These are phyloP conservation scores for Deladenus siricidicola DNA, from an alignment of 2,888 invertebrate species.

Conservation along the genomic window DNA sequence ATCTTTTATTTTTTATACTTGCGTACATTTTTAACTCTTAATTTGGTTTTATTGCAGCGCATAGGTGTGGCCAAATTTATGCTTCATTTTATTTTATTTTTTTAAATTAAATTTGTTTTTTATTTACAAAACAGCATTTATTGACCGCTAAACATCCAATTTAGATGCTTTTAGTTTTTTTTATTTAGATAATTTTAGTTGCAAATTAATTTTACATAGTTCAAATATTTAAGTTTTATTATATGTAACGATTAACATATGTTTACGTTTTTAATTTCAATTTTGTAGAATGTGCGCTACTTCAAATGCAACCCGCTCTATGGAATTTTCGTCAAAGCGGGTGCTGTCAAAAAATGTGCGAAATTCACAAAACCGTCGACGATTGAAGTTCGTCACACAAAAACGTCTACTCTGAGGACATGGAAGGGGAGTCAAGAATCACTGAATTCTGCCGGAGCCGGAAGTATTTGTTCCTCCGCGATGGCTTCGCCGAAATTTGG, in stretches of 20 bases:
- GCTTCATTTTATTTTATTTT: too few relatives aligned
- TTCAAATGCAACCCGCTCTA: slow-evolving; percentile 84
- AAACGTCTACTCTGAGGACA: slow-evolving; percentile 33
- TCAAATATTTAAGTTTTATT: background rate
- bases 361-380: slow-evolving; percentile 9
- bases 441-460: slow-evolving; percentile 57
- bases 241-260: background rate
- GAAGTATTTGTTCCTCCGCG: slow-evolving; percentile 60
- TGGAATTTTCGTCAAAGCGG: slow-evolving; percentile 86
- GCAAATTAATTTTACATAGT: too few relatives aligned
- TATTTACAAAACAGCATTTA: too few relatives aligned
- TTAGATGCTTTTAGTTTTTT: too few relatives aligned
- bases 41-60: too few relatives aligned
- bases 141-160: too few relatives aligned
- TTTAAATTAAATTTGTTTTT: too few relatives aligned
- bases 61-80: too few relatives aligned
- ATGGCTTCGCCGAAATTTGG: slow-evolving; percentile 64
- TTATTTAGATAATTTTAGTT: too few relatives aligned
- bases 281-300: slow-evolving; percentile 61
- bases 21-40: too few relatives aligned
- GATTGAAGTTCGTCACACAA: slow-evolving; percentile 33
- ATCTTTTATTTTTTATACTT: slow-evolving; percentile 57
- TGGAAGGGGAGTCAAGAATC: slow-evolving; percentile 48
- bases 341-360: slow-evolving; percentile 54
- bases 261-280: slow-evolving; percentile 4